Conservation (phyloP, 2,113 vertebrate species). For the Balaenoptera acutorostrata region DNA sequence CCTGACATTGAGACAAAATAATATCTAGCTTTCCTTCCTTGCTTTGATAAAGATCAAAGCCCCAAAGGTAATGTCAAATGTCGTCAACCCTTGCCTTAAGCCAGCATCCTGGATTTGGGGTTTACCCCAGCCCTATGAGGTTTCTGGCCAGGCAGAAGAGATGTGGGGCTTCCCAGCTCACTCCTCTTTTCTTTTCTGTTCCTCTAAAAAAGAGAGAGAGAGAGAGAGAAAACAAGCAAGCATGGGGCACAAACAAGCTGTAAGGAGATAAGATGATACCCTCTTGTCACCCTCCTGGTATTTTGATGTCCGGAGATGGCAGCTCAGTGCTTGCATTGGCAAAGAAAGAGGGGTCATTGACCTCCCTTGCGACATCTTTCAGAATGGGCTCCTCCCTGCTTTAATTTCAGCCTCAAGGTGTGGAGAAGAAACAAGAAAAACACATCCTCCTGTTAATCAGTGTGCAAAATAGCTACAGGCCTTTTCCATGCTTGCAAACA, state of each 20-base stretch:
- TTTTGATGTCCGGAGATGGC: not conserved
- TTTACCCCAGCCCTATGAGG: not conserved
- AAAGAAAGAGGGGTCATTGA: slow-evolving; percentile 27
- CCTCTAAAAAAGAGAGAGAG: not conserved
- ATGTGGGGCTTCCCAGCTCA: not conserved
- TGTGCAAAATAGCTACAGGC: not conserved
- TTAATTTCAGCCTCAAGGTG: slow-evolving; percentile 38
- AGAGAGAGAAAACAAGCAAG: not conserved
- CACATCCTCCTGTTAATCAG: not conserved
- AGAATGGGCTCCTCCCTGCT: slow-evolving; percentile 47
- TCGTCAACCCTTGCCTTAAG: not conserved
- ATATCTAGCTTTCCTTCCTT: not conserved
- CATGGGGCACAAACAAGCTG: not conserved
- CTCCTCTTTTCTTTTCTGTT: not conserved
- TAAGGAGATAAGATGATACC: not conserved
- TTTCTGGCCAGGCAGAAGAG: not conserved
- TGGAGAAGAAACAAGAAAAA: slow-evolving; percentile 27
- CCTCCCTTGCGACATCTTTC: not conserved
- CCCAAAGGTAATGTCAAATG: not conserved
- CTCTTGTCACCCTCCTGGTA: not conserved
- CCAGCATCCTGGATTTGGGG: not conserved
- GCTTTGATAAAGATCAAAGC: not conserved
- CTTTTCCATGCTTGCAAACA: not conserved
- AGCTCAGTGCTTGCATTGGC: not conserved
- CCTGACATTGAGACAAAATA: not conserved